Evolutionary conservation across 1,140 invertebrate species (phyloP).

Genomic region (Parapsyche elsis): DNA sequence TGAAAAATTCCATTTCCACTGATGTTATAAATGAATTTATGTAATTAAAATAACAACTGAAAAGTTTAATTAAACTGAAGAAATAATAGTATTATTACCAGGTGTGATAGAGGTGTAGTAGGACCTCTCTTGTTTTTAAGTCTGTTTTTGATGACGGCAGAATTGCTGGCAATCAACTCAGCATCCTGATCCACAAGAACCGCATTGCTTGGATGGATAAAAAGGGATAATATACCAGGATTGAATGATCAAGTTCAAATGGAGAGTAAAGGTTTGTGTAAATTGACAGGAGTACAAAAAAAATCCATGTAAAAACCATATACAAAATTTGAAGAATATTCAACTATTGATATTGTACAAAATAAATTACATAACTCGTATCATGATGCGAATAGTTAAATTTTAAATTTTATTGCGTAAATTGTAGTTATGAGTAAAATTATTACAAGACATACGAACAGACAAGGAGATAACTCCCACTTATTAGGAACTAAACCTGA

Average conservation of each 20-base stretch:
- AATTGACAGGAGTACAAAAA: conserved; percentile 28
- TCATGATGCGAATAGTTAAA: neutral
- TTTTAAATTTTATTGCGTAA: no score
- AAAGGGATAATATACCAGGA: conserved; percentile 2
- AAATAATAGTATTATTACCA: conserved; percentile 46
- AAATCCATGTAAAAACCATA: conserved; percentile 32
- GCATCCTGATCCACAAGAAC: conserved; percentile 37
- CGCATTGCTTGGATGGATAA: conserved; percentile 21
- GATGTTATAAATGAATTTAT: no score
- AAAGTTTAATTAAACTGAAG: conserved; percentile 18
- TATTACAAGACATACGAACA: no score
- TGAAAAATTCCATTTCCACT: no score
- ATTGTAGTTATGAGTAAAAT: no score
- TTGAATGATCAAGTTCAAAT: conserved; percentile 1
- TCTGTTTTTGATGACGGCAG: conserved; percentile 45
- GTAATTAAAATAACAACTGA: conserved; percentile 16
- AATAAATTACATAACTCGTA: no score
- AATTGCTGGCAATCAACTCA: conserved; percentile 42
- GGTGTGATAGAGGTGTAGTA: conserved; percentile 48
- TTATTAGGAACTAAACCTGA: no score
- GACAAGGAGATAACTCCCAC: no score
- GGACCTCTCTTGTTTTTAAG: conserved; percentile 50
- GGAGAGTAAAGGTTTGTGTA: conserved; percentile 19
- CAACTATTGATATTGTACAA: no score
- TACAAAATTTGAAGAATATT: neutral